A percentile compares a stretch with the other conserved stretches of the same genome.
These are phyloP conservation scores for Danio choprae DNA, from an alignment of 2,797 vertebrate genomes.

Conservation along the genomic window DNA sequence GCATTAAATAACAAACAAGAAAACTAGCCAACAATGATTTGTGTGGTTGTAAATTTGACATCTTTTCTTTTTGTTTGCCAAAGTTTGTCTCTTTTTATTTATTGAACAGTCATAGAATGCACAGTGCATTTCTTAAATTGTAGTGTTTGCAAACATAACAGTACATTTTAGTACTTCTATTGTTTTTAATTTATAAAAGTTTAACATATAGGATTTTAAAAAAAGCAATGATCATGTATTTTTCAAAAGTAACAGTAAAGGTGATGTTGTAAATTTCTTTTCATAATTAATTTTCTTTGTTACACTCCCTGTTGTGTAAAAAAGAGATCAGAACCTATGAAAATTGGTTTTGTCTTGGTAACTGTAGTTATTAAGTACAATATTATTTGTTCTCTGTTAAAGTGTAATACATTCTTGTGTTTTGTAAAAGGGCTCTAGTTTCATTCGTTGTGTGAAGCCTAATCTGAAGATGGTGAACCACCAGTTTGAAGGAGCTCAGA, in stretches of 20 bases:
- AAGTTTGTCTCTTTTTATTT: too few relatives aligned
- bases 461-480: slow-evolving; percentile 99
- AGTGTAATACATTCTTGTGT: not conserved
- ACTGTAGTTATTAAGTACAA: not conserved
- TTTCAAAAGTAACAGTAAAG: too few relatives aligned
- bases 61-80: not conserved
- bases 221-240: too few relatives aligned
- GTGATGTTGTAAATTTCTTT: too few relatives aligned
- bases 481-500: slow-evolving; percentile 96
- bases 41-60: not conserved
- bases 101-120: too few relatives aligned
- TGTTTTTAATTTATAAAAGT: too few relatives aligned
- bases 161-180: too few relatives aligned
- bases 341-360: not conserved
- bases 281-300: not conserved
- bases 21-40: not conserved
- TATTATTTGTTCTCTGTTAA: not conserved
- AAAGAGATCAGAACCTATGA: not conserved
- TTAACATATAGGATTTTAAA: too few relatives aligned
- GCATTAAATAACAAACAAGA: not conserved
- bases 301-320: not conserved
- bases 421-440: slow-evolving; percentile 90
- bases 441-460: slow-evolving; percentile 98
- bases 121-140: too few relatives aligned
- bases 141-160: too few relatives aligned